A percentile compares a stretch with the other conserved stretches of the same genome.
These are phyloP conservation scores for Hypocryptadius cinnamomeus DNA, from an alignment of 2,113 vertebrate species.

Conservation along the genomic window DNA sequence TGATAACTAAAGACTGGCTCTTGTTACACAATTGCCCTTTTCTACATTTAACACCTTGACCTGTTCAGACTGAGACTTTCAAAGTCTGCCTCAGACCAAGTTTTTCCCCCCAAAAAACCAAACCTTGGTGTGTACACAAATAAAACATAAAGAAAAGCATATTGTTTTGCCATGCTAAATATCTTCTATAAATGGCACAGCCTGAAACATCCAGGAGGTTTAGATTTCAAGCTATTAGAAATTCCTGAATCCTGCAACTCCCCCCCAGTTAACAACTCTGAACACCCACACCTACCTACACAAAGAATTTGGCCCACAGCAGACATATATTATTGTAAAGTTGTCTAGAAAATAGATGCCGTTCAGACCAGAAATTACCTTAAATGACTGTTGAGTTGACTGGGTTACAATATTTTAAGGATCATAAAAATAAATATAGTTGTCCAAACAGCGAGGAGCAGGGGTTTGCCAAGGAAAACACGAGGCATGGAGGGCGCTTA, in stretches of 20 bases:
- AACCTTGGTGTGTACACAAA: not conserved
- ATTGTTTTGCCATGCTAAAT: not conserved
- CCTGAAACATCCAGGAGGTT: not conserved
- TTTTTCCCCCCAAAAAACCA: accelerated
- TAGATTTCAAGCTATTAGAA: not conserved
- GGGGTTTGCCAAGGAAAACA: constrained; percentile 68
- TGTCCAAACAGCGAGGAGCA: constrained; percentile 58
- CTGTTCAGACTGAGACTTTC: not conserved
- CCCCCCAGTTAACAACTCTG: not conserved
- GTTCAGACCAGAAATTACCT: constrained; percentile 72
- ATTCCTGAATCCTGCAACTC: not conserved
- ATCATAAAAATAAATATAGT: constrained; percentile 73
- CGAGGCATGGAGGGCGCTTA: constrained; percentile 19
- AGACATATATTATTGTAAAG: constrained; percentile 57
- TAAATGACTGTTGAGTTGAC: constrained; percentile 66
- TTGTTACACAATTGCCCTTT: not conserved
- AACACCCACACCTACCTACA: not conserved
- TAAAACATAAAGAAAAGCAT: not conserved
- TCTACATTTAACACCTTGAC: not conserved
- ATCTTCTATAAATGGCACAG: not conserved
- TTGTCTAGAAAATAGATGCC: constrained; percentile 70
- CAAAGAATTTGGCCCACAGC: constrained; percentile 57
- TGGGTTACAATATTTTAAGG: constrained; percentile 72
- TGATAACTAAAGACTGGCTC: not conserved
- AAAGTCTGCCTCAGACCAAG: not conserved